Evolutionary conservation across 2,888 invertebrate genomes (phyloP).

Genomic region (Watsonalla binaria): DNA sequence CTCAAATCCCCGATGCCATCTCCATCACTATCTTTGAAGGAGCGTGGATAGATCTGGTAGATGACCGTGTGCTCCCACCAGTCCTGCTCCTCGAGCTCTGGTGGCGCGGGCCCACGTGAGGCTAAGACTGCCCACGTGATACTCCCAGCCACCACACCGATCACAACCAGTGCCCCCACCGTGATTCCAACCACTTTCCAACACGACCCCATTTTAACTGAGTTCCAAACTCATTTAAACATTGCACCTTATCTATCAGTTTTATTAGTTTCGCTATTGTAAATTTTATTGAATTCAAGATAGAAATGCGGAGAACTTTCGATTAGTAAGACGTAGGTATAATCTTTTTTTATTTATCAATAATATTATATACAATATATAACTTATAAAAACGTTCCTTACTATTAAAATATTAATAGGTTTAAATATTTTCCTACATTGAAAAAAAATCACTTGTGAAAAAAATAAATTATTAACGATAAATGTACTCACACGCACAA

Average conservation of each 20-base stretch:
- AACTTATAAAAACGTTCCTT: no score
- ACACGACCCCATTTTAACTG: slow-evolving; percentile 21
- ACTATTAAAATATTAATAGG: no score
- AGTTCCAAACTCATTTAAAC: slow-evolving; percentile 9
- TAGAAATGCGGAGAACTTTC: neutral
- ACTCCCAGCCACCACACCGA: slow-evolving; percentile 31
- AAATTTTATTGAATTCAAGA: slow-evolving; percentile 2
- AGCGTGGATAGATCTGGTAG: slow-evolving; percentile 91
- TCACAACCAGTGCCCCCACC: slow-evolving; percentile 23
- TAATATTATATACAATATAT: no score
- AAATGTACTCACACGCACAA: no score
- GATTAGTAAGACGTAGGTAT: neutral
- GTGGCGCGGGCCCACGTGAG: slow-evolving; percentile 20
- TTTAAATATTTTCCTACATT: no score
- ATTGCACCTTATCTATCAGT: slow-evolving; percentile 13
- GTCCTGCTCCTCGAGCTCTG: slow-evolving; percentile 51
- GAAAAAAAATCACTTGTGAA: no score
- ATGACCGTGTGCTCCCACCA: slow-evolving; percentile 90
- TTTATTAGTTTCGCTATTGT: slow-evolving; percentile 8
- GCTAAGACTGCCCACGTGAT: slow-evolving; percentile 41
- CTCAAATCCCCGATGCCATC: slow-evolving; percentile 90
- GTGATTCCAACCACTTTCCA: slow-evolving; percentile 22
- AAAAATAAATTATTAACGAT: no score
- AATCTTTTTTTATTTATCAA: no score
- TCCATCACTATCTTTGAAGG: slow-evolving; percentile 88